Base-by-base conservation (phyloP, 1,140 invertebrate genomes). In the Brevipalpus yothersi region DNA sequence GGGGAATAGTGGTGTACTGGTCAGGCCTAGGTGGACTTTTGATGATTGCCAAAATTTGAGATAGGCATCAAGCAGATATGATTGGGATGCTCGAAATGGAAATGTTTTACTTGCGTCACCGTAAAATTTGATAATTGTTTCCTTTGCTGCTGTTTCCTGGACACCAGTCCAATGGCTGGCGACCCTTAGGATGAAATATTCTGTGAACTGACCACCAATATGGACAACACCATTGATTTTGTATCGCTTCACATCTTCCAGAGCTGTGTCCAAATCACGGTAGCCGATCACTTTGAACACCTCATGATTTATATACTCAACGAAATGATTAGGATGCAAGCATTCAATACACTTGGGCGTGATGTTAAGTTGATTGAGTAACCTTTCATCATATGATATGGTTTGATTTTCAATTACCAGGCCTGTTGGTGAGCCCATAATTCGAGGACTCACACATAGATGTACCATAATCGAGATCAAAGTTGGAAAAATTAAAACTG, bases 381-480 rank as follows among this genome's bases (percentile, higher is more conserved):
- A 41, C 83, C 86, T 67, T 94, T 65, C 63, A 78, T 78, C 0
- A 95, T 75, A 51, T 82, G 81, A 53, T 78, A 80, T 0, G 90
- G 89, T 68, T 89, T 84, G 41, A 84, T 78, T 60, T 90, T 90
- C 64, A 19, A 51, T 10, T 19, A 19, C 9, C n/a, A 19, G 5
- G n/a, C 49, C 9, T 51, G 17, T 19, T 19, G 49, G 49, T 51
- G 21, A 51, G 21, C 49, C 49, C n/a, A 19, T 3, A 19, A 51
- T 10, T n/a, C 49, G n/a, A 51, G n/a, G 10, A 51, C n/a, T 19
- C n/a, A 51, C 2, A 5, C 31, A 31, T 3, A 31, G 2, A 5
- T 31, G 31, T 31, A 31, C 31, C 31, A 31, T 31, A 31, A 31
- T 31, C 5, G 31, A 31, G 31, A 31, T 31, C 2, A 31, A 3